These are phyloP conservation scores for Enhydra lutris DNA, from an alignment of 2,113 vertebrate genomes.

Conservation along the genomic window DNA sequence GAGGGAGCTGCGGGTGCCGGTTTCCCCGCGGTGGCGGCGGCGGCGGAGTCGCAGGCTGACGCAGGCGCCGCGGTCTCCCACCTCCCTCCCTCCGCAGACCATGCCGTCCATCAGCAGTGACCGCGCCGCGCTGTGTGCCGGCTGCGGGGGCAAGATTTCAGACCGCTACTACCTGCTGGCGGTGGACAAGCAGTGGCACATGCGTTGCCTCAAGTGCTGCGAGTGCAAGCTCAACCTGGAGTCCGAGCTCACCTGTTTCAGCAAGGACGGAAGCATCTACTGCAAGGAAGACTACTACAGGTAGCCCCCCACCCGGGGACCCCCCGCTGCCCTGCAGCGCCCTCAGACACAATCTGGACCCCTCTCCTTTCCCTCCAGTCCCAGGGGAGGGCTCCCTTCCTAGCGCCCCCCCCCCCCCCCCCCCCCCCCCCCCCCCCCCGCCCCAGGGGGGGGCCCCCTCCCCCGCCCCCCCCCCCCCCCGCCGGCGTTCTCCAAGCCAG, in stretches of 20 bases:
- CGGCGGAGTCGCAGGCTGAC: background rate
- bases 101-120: slow-evolving; percentile 94
- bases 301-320: slow-evolving; percentile 74
- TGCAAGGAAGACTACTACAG: slow-evolving; percentile 99
- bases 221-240: slow-evolving; percentile 99
- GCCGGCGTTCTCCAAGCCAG: background rate
- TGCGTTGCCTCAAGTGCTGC: slow-evolving; percentile 98
- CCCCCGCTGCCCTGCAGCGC: background rate
- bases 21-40: background rate
- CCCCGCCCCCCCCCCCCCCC: background rate
- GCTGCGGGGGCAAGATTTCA: slow-evolving; percentile 96
- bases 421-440: background rate
- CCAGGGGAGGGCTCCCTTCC: background rate
- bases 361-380: background rate
- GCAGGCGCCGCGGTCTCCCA: background rate
- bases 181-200: slow-evolving; percentile 99
- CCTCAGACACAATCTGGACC: background rate
- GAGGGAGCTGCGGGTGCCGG: background rate
- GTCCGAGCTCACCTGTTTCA: slow-evolving; percentile 99
- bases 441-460: background rate
- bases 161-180: slow-evolving; percentile 99
- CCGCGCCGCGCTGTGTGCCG: slow-evolving; percentile 95
- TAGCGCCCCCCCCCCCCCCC: background rate
- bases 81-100: slow-evolving; percentile 84
- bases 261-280: slow-evolving; percentile 99